Conservation (phyloP, 1,140 invertebrate genomes). For the Goniozus legneri region DNA sequence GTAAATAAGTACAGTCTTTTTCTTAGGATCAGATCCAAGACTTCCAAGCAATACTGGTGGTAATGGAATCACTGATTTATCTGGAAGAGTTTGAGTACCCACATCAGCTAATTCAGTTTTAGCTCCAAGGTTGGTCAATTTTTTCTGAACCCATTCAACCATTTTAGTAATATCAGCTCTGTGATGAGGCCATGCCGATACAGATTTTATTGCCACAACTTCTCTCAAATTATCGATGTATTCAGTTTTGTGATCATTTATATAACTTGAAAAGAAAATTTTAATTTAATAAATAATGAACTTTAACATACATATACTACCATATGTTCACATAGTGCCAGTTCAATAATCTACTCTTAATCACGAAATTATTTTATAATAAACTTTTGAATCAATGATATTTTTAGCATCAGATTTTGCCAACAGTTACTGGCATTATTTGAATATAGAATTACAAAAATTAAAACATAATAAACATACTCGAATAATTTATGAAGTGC, state of each 20-base stretch:
- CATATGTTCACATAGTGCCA: too few relatives aligned
- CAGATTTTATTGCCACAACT: slow-evolving; percentile 90
- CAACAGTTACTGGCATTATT: too few relatives aligned
- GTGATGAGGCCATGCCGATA: slow-evolving; percentile 86
- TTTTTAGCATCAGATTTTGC: too few relatives aligned
- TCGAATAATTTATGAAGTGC: too few relatives aligned
- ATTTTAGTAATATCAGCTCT: slow-evolving; percentile 71
- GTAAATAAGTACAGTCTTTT: slow-evolving; percentile 92
- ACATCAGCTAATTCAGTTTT: slow-evolving; percentile 74
- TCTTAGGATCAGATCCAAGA: slow-evolving; percentile 79
- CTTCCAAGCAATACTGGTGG: slow-evolving; percentile 86
- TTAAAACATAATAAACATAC: too few relatives aligned
- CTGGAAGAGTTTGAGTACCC: slow-evolving; percentile 72
- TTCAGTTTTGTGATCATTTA: slow-evolving; percentile 72
- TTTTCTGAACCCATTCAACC: slow-evolving; percentile 76
- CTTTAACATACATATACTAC: too few relatives aligned
- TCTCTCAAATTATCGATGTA: slow-evolving; percentile 81
- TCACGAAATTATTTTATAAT: too few relatives aligned
- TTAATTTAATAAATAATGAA: too few relatives aligned
- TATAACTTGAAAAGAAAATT: too few relatives aligned
- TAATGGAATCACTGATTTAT: slow-evolving; percentile 70
- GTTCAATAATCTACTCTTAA: too few relatives aligned
- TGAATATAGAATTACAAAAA: too few relatives aligned
- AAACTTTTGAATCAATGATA: too few relatives aligned
- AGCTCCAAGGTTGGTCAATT: slow-evolving; percentile 74